phyloP scores from a whole-genome alignment of 2,113 vertebrate genomes.

The Scomber scombrus region DNA sequence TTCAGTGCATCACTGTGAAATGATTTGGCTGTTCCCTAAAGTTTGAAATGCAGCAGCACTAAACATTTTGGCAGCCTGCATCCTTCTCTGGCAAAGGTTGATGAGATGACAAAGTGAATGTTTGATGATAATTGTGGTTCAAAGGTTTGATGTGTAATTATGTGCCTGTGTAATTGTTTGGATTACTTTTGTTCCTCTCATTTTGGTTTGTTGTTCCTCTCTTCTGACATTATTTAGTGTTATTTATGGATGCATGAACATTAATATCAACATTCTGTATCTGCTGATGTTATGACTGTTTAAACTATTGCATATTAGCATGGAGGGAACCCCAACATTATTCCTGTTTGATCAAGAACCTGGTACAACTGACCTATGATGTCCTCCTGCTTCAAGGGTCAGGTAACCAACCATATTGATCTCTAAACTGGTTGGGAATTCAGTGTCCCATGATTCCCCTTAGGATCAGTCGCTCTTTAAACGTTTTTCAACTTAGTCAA shows the following conservation, averaged over 20 bases:
- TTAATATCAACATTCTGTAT: not conserved
- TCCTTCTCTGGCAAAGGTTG: slow-evolving; percentile 43
- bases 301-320: not conserved
- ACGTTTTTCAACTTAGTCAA: too few species aligned
- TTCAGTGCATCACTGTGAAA: slow-evolving; percentile 18
- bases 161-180: slow-evolving; percentile 29
- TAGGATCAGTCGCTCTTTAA: not conserved
- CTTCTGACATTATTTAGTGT: not conserved
- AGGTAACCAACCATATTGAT: too few species aligned
- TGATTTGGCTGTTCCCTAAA: slow-evolving; percentile 35
- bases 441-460: not conserved
- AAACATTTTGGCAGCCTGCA: slow-evolving; percentile 46
- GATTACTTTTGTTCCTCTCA: slow-evolving; percentile 31
- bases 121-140: slow-evolving; percentile 55
- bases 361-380: too few species aligned
- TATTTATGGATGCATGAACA: not conserved
- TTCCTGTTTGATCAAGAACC: not conserved
- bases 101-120: slow-evolving; percentile 55
- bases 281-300: not conserved
- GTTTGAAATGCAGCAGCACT: slow-evolving; percentile 35
- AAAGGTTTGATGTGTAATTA: slow-evolving; percentile 42
- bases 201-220: slow-evolving; percentile 3
- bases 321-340: not conserved
- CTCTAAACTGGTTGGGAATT: not conserved
- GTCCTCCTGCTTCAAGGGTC: not conserved